Evolutionary conservation across 2,113 vertebrate genomes (phyloP), one percentile per base, ranked within the genome.

Genomic region (Pachyramphus minor): DNA sequence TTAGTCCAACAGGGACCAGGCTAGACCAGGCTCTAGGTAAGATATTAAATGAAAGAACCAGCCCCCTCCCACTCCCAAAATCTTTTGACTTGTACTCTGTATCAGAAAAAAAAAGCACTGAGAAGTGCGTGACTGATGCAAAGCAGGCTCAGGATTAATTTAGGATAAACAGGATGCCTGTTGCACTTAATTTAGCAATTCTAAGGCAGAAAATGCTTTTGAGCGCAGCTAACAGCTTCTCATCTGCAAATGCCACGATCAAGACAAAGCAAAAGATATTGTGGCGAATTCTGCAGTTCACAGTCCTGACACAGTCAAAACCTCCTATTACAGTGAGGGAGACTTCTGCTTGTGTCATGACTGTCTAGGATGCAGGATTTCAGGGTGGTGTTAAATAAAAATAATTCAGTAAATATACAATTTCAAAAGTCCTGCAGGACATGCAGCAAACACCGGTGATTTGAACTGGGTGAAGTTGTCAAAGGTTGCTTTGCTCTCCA

Each of bases 401-500:
- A 79, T 16, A 67, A 95, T 53, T 28, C 67, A 59, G 42, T 31
- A 95, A 92, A 88, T 75, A 67, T 17, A 9, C 50, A 8, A 35
- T 68, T 76, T 81, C 31, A 56, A 17, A 66, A 72, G 84, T 88
- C 93, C 87, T 74, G 63, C 90, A 88, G 69, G 89, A 97, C 95
- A 92, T 59, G 88, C 83, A 89, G 93, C 80, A 75, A 97, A 95
- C 15, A 4, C 76, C 7, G 17, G 93, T 73, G 89, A 93, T 95
- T 89, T 62, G 75, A 89, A 97, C 92, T 89, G 94, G 97, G 97
- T 96, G 97, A 98, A 98, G 97, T 97, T 98, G 97, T 98, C 96
- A 96, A 97, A 98, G 98, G 97, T 97, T 97, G 97, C 97, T 97
- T 93, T 97, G 98, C 97, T 97, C 96, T 97, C 97, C 95, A 93